These are phyloP conservation scores for Bombus impatiens DNA, from an alignment of 1,140 invertebrate genomes.

Conservation along the genomic window DNA sequence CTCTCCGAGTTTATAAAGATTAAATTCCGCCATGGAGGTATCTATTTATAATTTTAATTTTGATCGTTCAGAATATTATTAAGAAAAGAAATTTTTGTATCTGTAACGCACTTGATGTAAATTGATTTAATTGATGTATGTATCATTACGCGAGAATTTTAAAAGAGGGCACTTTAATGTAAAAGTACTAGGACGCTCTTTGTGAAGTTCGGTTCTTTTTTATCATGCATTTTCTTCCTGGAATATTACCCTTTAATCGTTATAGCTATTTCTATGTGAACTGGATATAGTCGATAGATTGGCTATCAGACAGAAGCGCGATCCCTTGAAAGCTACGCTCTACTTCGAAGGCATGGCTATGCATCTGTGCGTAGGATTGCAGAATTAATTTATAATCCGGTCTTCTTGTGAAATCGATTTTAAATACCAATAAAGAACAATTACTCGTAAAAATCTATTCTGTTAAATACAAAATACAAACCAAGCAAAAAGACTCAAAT, in stretches of 20 bases:
- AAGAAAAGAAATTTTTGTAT: not conserved
- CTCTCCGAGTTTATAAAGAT: not conserved
- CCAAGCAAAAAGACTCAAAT: not conserved
- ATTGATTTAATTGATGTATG: too few species aligned
- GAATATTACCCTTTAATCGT: not conserved
- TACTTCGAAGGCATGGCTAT: not conserved
- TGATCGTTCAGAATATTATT: not conserved
- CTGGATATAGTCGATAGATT: not conserved
- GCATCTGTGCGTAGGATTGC: not conserved
- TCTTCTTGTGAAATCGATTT: not conserved
- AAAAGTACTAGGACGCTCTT: not conserved
- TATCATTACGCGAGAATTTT: not conserved
- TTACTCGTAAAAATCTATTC: not conserved
- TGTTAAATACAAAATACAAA: not conserved
- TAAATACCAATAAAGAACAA: too few species aligned
- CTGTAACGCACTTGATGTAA: too few species aligned
- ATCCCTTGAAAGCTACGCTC: too few species aligned
- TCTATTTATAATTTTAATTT: too few species aligned
- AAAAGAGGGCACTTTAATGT: not conserved
- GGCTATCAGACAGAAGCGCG: not conserved
- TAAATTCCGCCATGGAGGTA: not conserved
- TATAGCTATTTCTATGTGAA: not conserved
- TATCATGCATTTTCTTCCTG: not conserved
- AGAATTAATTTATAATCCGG: not conserved
- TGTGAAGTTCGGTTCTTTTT: not conserved